Conservation (phyloP, 1,140 invertebrate genomes). For the Drosophila parabipectinata region DNA sequence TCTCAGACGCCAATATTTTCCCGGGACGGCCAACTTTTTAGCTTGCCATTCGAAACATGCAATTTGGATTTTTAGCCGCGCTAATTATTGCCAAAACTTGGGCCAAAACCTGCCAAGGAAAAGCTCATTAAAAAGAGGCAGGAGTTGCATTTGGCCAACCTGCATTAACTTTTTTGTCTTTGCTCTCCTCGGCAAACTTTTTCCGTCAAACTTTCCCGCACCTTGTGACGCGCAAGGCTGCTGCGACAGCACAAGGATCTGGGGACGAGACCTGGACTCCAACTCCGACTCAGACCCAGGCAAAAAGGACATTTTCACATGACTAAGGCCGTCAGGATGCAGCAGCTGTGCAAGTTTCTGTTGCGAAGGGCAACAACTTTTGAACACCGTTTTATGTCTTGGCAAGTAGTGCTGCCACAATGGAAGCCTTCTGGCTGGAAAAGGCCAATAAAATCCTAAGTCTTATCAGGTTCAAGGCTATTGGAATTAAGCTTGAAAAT, state of each 20-base stretch:
- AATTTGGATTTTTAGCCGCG: constrained; percentile 22
- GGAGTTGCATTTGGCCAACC: constrained; percentile 49
- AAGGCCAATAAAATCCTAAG: not conserved
- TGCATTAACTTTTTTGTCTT: constrained; percentile 41
- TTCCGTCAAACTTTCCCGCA: constrained; percentile 58
- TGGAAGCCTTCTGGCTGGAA: constrained; percentile 4
- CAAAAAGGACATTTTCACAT: constrained; percentile 55
- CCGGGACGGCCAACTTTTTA: not conserved
- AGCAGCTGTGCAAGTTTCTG: constrained; percentile 43
- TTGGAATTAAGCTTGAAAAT: not conserved
- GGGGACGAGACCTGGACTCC: constrained; percentile 14
- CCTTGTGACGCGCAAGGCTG: constrained; percentile 50
- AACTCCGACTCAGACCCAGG: not conserved
- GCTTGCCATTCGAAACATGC: constrained; percentile 19
- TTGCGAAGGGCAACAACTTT: constrained; percentile 49
- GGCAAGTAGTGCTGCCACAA: constrained; percentile 17
- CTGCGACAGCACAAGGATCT: constrained; percentile 33
- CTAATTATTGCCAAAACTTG: constrained; percentile 72
- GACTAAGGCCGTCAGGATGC: constrained; percentile 42
- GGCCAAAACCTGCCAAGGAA: constrained; percentile 24
- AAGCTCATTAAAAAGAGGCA: constrained; percentile 73
- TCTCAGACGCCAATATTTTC: constrained; percentile 2
- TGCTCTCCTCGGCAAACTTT: constrained; percentile 29
- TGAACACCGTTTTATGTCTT: constrained; percentile 56
- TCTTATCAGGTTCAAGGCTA: not conserved